phyloP scores from a whole-genome alignment of 2,888 invertebrate species.

The Diploptera punctata region DNA sequence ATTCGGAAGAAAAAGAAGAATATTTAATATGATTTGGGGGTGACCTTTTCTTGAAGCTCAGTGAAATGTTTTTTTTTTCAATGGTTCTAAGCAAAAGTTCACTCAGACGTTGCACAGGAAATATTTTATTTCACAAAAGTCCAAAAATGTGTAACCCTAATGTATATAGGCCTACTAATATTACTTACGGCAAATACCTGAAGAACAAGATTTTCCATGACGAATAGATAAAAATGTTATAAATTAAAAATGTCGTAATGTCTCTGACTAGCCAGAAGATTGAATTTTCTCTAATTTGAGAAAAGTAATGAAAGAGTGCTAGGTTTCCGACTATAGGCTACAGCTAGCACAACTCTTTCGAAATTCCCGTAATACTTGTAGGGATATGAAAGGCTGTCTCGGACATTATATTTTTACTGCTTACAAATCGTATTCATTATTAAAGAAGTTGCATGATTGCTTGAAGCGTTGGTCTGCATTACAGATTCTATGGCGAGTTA shows the following conservation, averaged over 20 bases:
- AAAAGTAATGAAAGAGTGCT: not conserved
- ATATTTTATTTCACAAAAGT: no score
- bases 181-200: no score
- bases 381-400: not conserved
- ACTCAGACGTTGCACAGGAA: no score
- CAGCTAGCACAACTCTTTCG: not conserved
- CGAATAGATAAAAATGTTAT: not conserved
- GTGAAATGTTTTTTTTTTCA: no score
- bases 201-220: not conserved
- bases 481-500: constrained; percentile 32
- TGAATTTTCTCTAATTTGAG: not conserved
- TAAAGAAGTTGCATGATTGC: constrained; percentile 16
- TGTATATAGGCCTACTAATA: no score
- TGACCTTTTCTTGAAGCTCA: no score
- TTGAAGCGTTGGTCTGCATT: constrained; percentile 19
- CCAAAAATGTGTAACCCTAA: no score
- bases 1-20: no score
- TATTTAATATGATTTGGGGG: no score
- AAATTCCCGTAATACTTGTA: not conserved
- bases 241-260: not conserved
- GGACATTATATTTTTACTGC: constrained; percentile 9
- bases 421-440: not conserved
- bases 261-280: not conserved
- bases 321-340: not conserved
- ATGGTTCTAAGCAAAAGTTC: no score